Conservation (phyloP, 2,888 invertebrate genomes). For the Tuberolachnus salignus region DNA sequence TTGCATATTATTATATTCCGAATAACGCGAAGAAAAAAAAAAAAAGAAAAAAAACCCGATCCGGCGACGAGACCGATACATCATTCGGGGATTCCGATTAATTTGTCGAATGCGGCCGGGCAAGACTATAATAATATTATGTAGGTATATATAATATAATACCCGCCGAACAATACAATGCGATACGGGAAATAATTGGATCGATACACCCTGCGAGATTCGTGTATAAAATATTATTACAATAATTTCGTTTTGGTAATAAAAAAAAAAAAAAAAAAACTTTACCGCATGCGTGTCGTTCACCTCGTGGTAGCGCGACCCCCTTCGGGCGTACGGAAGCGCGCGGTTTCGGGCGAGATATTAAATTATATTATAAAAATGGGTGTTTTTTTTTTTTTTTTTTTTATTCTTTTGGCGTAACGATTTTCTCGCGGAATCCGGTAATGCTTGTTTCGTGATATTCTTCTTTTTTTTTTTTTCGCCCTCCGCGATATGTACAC, state of each 20-base stretch:
- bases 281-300: constrained; percentile 6
- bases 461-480: too few species aligned
- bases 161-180: background rate
- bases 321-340: background rate
- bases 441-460: constrained; percentile 43
- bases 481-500: background rate
- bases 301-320: background rate
- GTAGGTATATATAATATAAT: background rate
- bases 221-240: background rate
- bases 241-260: too few species aligned
- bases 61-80: constrained; percentile 33
- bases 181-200: constrained; percentile 43
- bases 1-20: constrained; percentile 45
- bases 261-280: too few species aligned
- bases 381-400: background rate
- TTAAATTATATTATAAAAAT: background rate
- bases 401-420: constrained; percentile 1
- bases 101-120: constrained; percentile 30
- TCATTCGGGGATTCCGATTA: constrained; percentile 37
- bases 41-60: background rate
- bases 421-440: constrained; percentile 40
- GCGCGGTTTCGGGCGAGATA: background rate
- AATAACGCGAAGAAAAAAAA: constrained; percentile 7
- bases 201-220: background rate
- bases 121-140: background rate